Conservation (phyloP, 2,797 vertebrate genomes). For the Microchirus variegatus region DNA sequence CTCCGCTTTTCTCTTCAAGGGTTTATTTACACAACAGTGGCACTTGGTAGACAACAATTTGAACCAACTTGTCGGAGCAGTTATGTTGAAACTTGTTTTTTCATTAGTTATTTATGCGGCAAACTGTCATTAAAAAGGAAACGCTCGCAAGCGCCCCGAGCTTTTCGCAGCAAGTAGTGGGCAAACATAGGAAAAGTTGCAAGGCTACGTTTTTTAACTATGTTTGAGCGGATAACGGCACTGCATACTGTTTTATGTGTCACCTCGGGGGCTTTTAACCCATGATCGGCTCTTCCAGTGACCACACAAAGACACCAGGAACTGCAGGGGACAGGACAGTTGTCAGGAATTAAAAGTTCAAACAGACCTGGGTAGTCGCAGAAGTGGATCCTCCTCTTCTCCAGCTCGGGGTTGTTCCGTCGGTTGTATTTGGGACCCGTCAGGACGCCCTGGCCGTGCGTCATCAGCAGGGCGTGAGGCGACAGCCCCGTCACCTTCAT, state of each 20-base stretch:
- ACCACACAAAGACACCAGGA: too few species aligned
- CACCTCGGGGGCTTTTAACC: neutral
- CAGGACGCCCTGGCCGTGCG: constrained; percentile 85
- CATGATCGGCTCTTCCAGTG: neutral
- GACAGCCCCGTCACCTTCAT: constrained; percentile 83
- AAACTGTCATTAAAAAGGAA: neutral
- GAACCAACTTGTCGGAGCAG: constrained; percentile 10
- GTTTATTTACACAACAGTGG: constrained; percentile 36
- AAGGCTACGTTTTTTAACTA: neutral
- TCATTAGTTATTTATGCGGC: constrained; percentile 5
- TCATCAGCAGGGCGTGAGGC: constrained; percentile 77
- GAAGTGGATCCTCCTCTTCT: constrained; percentile 93
- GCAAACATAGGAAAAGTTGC: too few species aligned
- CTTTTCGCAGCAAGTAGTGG: neutral
- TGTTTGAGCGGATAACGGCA: neutral
- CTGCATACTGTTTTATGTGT: neutral
- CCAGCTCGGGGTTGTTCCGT: constrained; percentile 92
- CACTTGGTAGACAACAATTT: neutral
- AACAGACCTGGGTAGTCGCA: constrained; percentile 88
- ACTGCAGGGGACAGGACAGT: too few species aligned
- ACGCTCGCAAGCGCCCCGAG: neutral
- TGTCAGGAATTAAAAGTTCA: too few species aligned
- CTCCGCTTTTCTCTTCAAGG: neutral
- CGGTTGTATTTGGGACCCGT: constrained; percentile 91
- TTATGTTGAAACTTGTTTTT: constrained; percentile 26